Conservation (phyloP, 2,797 vertebrate genomes). For the Lacerta agilis region DNA sequence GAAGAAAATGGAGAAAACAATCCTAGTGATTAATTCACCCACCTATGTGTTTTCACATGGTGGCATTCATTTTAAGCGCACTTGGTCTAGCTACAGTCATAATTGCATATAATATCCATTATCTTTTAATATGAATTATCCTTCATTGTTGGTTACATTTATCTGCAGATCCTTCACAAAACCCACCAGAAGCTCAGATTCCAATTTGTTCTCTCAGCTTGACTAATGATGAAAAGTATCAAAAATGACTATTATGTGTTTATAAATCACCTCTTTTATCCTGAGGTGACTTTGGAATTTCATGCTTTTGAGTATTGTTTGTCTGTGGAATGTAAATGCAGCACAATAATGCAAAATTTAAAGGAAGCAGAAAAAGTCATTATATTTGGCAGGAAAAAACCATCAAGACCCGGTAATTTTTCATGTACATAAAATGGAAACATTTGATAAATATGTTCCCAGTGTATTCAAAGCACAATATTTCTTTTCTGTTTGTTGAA, state of each 20-base stretch:
- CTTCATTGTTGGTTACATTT: slow-evolving; percentile 71
- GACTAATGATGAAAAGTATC: slow-evolving; percentile 74
- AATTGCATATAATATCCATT: slow-evolving; percentile 59
- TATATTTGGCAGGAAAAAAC: neutral
- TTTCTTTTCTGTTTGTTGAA: neutral
- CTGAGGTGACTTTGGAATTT: slow-evolving; percentile 64
- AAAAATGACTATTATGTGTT: slow-evolving; percentile 71
- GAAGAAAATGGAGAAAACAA: slow-evolving; percentile 47
- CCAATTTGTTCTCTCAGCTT: slow-evolving; percentile 76
- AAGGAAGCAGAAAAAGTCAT: slow-evolving; percentile 35
- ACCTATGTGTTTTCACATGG: slow-evolving; percentile 50
- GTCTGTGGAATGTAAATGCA: slow-evolving; percentile 59
- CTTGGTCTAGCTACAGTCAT: slow-evolving; percentile 54
- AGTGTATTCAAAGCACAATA: neutral
- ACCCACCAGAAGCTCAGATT: slow-evolving; percentile 64
- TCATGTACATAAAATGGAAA: neutral
- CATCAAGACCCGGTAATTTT: neutral
- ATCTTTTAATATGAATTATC: slow-evolving; percentile 69
- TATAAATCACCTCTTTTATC: slow-evolving; percentile 70
- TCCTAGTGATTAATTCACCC: slow-evolving; percentile 66
- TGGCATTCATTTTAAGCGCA: slow-evolving; percentile 68
- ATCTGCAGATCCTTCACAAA: slow-evolving; percentile 66
- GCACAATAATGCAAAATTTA: slow-evolving; percentile 60
- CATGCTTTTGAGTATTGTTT: slow-evolving; percentile 57
- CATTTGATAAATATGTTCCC: neutral